These are phyloP conservation scores for Labroides dimidiatus DNA, from an alignment of 2,797 vertebrate genomes.

Conservation along the genomic window DNA sequence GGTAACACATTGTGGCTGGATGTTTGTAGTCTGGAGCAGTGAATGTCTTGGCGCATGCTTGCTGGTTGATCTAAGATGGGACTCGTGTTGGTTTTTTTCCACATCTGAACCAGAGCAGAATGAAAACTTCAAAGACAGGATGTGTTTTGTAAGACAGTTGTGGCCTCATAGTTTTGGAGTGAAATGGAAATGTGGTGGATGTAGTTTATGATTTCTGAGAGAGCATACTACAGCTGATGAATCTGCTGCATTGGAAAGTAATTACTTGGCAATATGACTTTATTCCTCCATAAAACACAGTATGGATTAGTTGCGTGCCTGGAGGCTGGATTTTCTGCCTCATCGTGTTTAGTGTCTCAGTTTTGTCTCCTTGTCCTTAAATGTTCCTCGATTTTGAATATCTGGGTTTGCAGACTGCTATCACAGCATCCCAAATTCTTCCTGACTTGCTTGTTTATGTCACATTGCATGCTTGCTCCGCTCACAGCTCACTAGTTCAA, in stretches of 20 bases:
- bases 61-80: constrained; percentile 13
- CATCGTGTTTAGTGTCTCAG: constrained; percentile 25
- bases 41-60: constrained; percentile 22
- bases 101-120: constrained; percentile 39
- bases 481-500: constrained; percentile 34
- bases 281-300: constrained; percentile 37
- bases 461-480: constrained; percentile 49
- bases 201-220: constrained; percentile 52
- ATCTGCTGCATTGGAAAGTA: constrained; percentile 49
- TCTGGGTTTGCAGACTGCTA: constrained; percentile 49
- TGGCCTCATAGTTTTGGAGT: constrained; percentile 39
- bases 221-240: constrained; percentile 27
- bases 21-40: constrained; percentile 35
- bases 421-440: constrained; percentile 63
- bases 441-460: constrained; percentile 71
- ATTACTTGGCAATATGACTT: constrained; percentile 43
- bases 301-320: constrained; percentile 45
- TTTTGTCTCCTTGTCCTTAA: constrained; percentile 26
- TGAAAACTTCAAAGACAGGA: constrained; percentile 39
- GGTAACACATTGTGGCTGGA: constrained; percentile 31
- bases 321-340: constrained; percentile 19
- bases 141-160: constrained; percentile 39
- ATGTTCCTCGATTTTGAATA: constrained; percentile 54
- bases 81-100: constrained; percentile 21
- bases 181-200: constrained; percentile 52